Evolutionary conservation across 2,797 vertebrate species (phyloP), one percentile per base, ranked within the genome.

Genomic region (Acanthurus leucopareius): DNA sequence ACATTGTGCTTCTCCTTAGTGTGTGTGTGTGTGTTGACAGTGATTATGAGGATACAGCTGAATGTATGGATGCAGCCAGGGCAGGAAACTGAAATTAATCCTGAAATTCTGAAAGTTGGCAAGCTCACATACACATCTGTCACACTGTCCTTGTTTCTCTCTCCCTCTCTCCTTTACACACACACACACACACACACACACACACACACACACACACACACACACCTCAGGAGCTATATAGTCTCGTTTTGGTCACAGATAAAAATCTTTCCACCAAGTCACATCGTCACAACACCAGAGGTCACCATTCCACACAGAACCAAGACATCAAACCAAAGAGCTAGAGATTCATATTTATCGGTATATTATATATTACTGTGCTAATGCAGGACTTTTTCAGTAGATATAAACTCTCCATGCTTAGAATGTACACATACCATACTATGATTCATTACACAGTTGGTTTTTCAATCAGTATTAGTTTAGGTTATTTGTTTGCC

Each of bases 341-440:
- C 91, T 91, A 95, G 93, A 93, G 92, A 92, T 94, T 93, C 88
- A 91, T 94, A 93, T 94, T 93, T 84, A 91, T 93, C 82, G 71
- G 80, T 92, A 91, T 93, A 91, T 92, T 89, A 94, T 95, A 94
- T 94, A 95, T 94, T 93, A 94, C 91, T 95, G 93, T 94, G 94
- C 93, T 96, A 94, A 96, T 95, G 95, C 95, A 95, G 93, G 91
- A 94, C 93, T 95, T 94, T 89, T 90, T 93, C 94, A 89, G 90
- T 95, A 95, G 92, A 95, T 95, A 96, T 93, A 96, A 96, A 95
- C 94, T 94, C 94, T 95, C 93, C 95, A 96, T 96, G 95, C 95
- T 93, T 94, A 95, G 91, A 95, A 94, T 95, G 93, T 96, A 96
- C 95, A 96, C 94, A 94, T 91, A 95, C 92, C 93, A 93, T 86